phyloP scores from a whole-genome alignment of 2,888 invertebrate genomes.

The Aporophyla lueneburgensis region DNA sequence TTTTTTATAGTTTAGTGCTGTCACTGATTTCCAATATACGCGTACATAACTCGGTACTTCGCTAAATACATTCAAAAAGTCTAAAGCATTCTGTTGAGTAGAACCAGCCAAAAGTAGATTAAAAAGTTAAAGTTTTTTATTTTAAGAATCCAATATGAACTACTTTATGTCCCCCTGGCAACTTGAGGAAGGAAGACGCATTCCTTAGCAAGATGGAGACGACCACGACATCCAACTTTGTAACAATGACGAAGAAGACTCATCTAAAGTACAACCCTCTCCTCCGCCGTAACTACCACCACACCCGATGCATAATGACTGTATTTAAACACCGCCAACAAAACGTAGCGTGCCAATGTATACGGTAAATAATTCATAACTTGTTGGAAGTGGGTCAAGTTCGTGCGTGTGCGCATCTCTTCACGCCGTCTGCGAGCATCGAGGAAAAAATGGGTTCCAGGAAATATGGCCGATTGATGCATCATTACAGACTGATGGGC shows the following conservation, averaged over 20 bases:
- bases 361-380: slow-evolving; percentile 81
- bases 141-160: too few species aligned
- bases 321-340: slow-evolving; percentile 60
- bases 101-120: too few species aligned
- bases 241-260: neutral
- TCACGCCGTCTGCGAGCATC: slow-evolving; percentile 60
- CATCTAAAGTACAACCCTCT: neutral
- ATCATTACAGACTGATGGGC: slow-evolving; percentile 27
- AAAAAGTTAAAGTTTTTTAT: too few species aligned
- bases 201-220: too few species aligned
- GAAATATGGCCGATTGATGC: slow-evolving; percentile 55
- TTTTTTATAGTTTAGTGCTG: too few species aligned
- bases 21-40: too few species aligned
- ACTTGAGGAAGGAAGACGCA: neutral
- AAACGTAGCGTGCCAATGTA: slow-evolving; percentile 68
- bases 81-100: neutral
- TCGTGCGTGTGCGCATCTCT: slow-evolving; percentile 71
- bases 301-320: slow-evolving; percentile 51
- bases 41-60: too few species aligned
- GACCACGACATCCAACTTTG: neutral
- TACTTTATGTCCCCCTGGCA: neutral
- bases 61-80: too few species aligned
- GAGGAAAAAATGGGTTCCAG: slow-evolving; percentile 59
- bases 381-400: slow-evolving; percentile 83
- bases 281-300: slow-evolving; percentile 31